Base-by-base conservation (phyloP, 2,113 vertebrate genomes). In the Ciconia boyciana region DNA sequence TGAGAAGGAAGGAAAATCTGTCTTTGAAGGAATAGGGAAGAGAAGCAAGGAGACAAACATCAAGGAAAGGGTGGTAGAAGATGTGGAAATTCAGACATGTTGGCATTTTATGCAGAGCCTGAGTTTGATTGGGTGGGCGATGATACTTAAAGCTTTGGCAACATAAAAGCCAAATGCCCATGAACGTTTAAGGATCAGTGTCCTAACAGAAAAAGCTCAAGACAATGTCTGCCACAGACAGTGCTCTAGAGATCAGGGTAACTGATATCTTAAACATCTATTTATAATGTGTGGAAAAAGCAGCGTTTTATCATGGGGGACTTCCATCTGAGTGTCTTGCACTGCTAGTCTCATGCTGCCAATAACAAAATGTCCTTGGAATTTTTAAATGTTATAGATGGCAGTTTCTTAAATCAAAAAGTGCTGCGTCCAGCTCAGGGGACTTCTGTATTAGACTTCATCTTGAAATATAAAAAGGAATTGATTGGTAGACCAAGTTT, bases 321-420 rank as follows among this genome's bases (percentile, higher is more conserved):
- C 71, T 91, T 79, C 16, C 20, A 71, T 57, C 51, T 49, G 31
- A 91, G 43, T 68, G 15, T 44, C 77, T 71, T 36, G 13, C 62
- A 61, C 48, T 43, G 34, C 22, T 66, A 61, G 62, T 61, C 68
- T 76, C 78, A 77, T 1, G 3, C 8, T 87, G 13, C 17, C 71
- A 39, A n/a, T 57, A 71, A 80, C 44, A 83, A 91, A 83, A 86
- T 44, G 28, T 16, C 72, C 77, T 83, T 80, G 68, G 34, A 80
- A 89, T 68, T 87, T 83, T 79, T 54, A 83, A 89, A 93, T 89
- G 46, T 54, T 76, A 72, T 17, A 87, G 68, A 62, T 64, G 77
- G 87, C 62, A 89, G 58, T 68, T 66, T 87, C 88, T 89, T 89
- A 93, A 93, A 95, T 80, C 89, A 93, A 83, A 68, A 89, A 87